These are phyloP conservation scores for Brachionus koreanus DNA, from an alignment of 1,140 invertebrate genomes.

Conservation along the genomic window DNA sequence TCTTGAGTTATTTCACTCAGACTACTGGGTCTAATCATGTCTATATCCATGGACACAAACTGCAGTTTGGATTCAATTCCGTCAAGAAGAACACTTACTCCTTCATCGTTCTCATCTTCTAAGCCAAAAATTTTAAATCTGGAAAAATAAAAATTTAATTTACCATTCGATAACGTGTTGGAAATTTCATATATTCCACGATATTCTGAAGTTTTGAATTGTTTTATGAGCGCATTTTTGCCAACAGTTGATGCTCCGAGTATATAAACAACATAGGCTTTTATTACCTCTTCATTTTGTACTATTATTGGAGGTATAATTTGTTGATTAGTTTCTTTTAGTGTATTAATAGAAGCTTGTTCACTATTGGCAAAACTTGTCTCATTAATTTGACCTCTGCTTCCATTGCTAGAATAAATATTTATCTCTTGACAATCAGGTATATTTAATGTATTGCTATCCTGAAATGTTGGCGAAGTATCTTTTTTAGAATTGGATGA, in stretches of 20 bases:
- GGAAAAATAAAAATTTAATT: not conserved
- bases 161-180: not conserved
- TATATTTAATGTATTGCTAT: not conserved
- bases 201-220: slow-evolving; percentile 44
- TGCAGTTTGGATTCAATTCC: slow-evolving; percentile 40
- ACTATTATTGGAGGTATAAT: not conserved
- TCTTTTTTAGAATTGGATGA: slow-evolving; percentile 26
- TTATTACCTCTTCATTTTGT: not conserved
- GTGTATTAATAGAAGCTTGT: not conserved
- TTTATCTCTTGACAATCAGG: not conserved
- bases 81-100: slow-evolving; percentile 33
- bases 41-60: slow-evolving; percentile 37
- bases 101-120: slow-evolving; percentile 35
- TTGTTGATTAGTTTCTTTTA: not conserved
- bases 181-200: slow-evolving; percentile 38
- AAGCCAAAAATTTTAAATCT: not conserved
- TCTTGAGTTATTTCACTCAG: not conserved
- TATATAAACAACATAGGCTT: slow-evolving; percentile 38
- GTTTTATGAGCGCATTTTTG: slow-evolving; percentile 40
- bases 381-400: not conserved
- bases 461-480: not conserved
- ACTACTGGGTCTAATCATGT: slow-evolving; percentile 19
- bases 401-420: not conserved
- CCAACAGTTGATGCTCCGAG: slow-evolving; percentile 27
- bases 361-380: slow-evolving; percentile 10